A percentile compares a stretch with the other conserved stretches of the same genome.
Evolutionary conservation across 2,888 invertebrate genomes (phyloP).

Genomic region (Drosophila siamana): DNA sequence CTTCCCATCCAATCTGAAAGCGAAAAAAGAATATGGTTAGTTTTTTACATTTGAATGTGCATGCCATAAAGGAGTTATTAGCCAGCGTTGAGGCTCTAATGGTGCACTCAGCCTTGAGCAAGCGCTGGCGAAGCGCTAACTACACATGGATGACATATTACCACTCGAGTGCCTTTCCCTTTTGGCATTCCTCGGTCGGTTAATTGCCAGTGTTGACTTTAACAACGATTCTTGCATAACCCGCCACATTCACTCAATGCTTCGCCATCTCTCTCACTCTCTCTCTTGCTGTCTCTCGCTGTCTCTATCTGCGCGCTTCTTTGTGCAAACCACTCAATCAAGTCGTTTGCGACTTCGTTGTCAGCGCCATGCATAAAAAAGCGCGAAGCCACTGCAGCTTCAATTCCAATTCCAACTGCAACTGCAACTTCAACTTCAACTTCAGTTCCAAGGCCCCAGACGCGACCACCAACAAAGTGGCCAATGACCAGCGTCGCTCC

Average conservation of each 20-base stretch:
- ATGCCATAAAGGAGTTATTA: constrained; percentile 27
- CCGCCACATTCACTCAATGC: not conserved
- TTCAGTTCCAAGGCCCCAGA: constrained; percentile 11
- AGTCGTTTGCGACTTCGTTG: constrained; percentile 57
- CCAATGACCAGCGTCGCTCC: constrained; percentile 41
- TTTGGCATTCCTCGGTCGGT: constrained; percentile 19
- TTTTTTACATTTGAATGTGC: constrained; percentile 2
- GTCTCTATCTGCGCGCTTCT: constrained; percentile 2
- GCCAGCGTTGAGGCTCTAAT: constrained; percentile 33
- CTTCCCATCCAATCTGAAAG: constrained; percentile 96
- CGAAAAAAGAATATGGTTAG: constrained; percentile 29
- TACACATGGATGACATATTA: constrained; percentile 36
- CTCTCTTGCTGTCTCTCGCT: not conserved
- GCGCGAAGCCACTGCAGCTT: constrained; percentile 29
- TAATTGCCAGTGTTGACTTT: constrained; percentile 22
- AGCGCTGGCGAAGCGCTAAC: not conserved
- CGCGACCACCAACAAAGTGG: constrained; percentile 68
- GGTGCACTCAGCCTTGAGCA: constrained; percentile 50
- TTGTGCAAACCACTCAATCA: constrained; percentile 61
- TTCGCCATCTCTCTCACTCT: not conserved
- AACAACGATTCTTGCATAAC: constrained; percentile 30
- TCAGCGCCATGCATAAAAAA: constrained; percentile 51
- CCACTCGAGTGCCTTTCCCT: constrained; percentile 21
- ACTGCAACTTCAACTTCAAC: constrained; percentile 29
- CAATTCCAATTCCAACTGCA: constrained; percentile 30